Percentiles rank a stretch among this genome's conserved stretches.
Evolutionary conservation across 2,888 invertebrate genomes (phyloP).

Genomic region (Conops quadrifasciatus): DNA sequence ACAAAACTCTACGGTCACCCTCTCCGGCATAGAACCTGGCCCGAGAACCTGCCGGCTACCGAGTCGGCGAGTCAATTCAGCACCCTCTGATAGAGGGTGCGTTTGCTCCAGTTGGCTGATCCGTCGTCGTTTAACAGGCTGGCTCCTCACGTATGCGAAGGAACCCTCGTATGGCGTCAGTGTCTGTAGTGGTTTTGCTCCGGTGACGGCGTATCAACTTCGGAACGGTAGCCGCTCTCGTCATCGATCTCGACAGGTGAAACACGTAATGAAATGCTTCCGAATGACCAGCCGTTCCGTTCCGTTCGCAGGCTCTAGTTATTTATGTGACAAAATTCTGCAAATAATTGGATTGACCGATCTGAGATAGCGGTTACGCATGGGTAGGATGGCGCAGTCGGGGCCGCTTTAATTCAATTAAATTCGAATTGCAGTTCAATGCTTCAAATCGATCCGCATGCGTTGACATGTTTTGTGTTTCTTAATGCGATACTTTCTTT

Average conservation of each 20-base stretch:
- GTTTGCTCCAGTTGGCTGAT: background rate
- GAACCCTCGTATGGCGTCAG: background rate
- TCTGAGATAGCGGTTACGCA: constrained; percentile 57
- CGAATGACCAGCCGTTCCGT: constrained; percentile 17
- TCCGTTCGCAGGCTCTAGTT: constrained; percentile 49
- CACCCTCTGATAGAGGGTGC: constrained; percentile 1
- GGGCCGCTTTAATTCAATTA: constrained; percentile 60
- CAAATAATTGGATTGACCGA: constrained; percentile 65
- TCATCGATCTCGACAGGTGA: constrained; percentile 52
- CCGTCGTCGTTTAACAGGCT: background rate
- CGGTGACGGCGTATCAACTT: background rate
- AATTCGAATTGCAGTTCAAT: constrained; percentile 56
- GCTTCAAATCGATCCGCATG: constrained; percentile 29
- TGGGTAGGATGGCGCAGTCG: constrained; percentile 36
- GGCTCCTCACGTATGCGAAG: background rate
- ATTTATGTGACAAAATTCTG: constrained; percentile 66
- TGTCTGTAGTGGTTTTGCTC: background rate
- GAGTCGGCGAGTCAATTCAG: too few species aligned
- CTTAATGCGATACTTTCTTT: background rate
- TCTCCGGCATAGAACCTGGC: background rate
- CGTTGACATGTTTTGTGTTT: constrained; percentile 22
- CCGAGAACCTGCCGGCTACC: too few species aligned
- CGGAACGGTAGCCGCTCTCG: constrained; percentile 38
- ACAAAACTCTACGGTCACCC: background rate
- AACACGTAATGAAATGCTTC: constrained; percentile 51